phyloP scores from a whole-genome alignment of 64 coral and sea anemone genomes.

The Exaiptasia diaphana region DNA sequence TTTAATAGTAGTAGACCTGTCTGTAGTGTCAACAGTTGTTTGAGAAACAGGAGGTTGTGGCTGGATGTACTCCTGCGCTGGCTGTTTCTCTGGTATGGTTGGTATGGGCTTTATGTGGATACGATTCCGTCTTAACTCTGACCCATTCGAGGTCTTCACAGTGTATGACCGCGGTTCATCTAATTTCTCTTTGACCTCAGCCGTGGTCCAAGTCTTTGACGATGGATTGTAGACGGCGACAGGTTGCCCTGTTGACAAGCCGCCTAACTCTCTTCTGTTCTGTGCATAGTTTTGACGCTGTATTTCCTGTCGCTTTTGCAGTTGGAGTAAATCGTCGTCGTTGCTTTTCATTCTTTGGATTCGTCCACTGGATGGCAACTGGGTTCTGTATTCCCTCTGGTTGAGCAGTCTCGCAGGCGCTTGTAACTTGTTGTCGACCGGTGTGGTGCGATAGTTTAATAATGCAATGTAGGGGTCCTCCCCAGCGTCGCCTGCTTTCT shows the following conservation, averaged over 20 bases:
- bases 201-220: constrained; percentile 1
- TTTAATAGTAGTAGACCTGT: neutral
- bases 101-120: constrained; percentile 8
- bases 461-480: constrained; percentile 32
- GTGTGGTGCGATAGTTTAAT: constrained; percentile 13
- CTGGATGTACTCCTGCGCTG: neutral
- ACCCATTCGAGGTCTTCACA: neutral
- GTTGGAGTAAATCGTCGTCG: no score
- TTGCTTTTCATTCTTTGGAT: constrained; percentile 5
- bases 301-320: no score
- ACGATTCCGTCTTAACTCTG: constrained; percentile 21
- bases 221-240: constrained; percentile 1
- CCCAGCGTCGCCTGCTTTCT: constrained; percentile 29
- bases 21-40: neutral
- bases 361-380: constrained; percentile 26
- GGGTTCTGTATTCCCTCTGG: constrained; percentile 6
- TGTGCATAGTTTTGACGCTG: neutral
- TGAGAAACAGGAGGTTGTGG: neutral
- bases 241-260: neutral
- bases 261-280: neutral
- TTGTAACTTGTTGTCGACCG: constrained; percentile 8
- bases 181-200: neutral
- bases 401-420: constrained; percentile 32
- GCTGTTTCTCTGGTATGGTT: neutral
- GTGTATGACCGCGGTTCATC: constrained; percentile 13